Base-by-base conservation (phyloP, 1,140 invertebrate species). In the Drosophila sturtevanti region DNA sequence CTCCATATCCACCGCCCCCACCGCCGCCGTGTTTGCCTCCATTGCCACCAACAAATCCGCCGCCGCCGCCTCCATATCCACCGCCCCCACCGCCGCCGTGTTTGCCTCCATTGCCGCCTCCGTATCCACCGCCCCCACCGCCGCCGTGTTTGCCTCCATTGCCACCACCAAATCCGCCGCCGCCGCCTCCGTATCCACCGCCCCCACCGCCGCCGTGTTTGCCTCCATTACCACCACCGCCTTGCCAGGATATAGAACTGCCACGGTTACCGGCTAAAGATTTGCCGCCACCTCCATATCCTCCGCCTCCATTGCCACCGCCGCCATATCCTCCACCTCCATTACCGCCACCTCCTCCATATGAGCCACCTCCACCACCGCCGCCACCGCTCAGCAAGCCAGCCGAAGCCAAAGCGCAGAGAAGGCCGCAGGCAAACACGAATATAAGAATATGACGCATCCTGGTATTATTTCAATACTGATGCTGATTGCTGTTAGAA, bases 381-480 rank as follows among this genome's bases (percentile, higher is more conserved):
- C 77, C 75, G 24, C 74, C 76, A 0, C 75, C 81, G 10, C 69
- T 61, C 14, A 87, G 63, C 44, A 72, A 31, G 4, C 82, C 82
- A 12, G 79, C 82, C 12, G 82, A 82, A 24, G 72, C 69, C 11
- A 77, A 31, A 68, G 82, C 82, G 31, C 87, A 69, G 44, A 87
- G 21, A 14, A 87, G 22, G 10, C 65, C 71, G 24, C 82, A 87
- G 37, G 87, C 64, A 12, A 87, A 72, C 11, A 79, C 75, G 41
- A 79, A 65, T 71, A 87, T 41, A 9, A 87, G 44, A 71, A 66
- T 56, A 84, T 68, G 72, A 60, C 82, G 82, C 82, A 87, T 87
- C 52, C 72, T 69, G 34, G 27, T 6, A 56, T 60, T 31, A n/a
- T 22, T n/a, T 61, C 6, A 10, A 41, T n/a, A 60, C 14, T 62